Conservation (phyloP, 1,140 invertebrate genomes). For the Megalonaias nervosa region DNA sequence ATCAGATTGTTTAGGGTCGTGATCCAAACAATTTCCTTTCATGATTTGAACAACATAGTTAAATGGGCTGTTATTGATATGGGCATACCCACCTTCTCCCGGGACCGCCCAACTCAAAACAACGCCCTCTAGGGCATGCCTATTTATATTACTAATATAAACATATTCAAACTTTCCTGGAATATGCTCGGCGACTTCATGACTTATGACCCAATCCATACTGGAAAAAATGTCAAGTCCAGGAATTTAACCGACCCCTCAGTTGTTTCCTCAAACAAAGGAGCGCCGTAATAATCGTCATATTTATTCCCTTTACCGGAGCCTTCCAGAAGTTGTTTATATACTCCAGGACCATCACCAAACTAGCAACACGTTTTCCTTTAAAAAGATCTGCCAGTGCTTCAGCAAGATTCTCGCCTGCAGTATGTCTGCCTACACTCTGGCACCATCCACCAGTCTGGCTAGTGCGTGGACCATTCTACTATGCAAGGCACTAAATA, state of each 20-base stretch:
- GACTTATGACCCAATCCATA: conserved; percentile 36
- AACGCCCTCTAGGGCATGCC: conserved; percentile 40
- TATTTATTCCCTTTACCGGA: conserved; percentile 19
- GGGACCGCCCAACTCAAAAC: conserved; percentile 46
- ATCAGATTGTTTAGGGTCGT: conserved; percentile 21
- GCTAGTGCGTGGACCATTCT: too few species aligned
- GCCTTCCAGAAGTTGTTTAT: conserved; percentile 22
- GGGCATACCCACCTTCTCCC: conserved; percentile 37
- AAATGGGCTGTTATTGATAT: conserved; percentile 39
- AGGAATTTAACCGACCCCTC: conserved; percentile 28
- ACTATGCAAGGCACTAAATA: too few species aligned
- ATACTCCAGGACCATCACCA: conserved; percentile 36
- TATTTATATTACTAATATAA: conserved; percentile 43
- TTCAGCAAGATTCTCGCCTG: conserved; percentile 29
- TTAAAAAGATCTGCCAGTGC: conserved; percentile 34
- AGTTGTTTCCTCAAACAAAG: conserved; percentile 27
- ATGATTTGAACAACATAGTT: conserved; percentile 33
- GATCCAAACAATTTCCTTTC: conserved; percentile 26
- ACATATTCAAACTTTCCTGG: conserved; percentile 36
- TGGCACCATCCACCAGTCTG: conserved; percentile 37
- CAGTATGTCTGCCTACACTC: conserved; percentile 18
- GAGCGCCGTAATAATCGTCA: conserved; percentile 9
- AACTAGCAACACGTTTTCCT: conserved; percentile 13
- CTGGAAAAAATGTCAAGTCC: conserved; percentile 35
- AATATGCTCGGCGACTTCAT: conserved; percentile 44